A percentile compares a stretch with the other conserved stretches of the same genome.
These are phyloP conservation scores for Balanococcus diminutus DNA, from an alignment of 2,888 invertebrate species.

Conservation along the genomic window DNA sequence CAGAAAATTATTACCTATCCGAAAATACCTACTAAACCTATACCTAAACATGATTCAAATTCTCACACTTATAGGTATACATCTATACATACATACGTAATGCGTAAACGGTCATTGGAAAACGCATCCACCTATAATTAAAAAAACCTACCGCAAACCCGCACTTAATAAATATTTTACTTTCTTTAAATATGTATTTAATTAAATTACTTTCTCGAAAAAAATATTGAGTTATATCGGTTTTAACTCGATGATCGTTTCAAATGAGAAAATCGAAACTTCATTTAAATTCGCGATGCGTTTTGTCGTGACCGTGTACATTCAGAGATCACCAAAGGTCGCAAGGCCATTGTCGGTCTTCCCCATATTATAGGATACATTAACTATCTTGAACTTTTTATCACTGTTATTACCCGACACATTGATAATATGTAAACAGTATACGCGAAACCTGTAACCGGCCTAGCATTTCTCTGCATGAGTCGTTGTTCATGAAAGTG, in stretches of 20 bases:
- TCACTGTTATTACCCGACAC: slow-evolving; percentile 36
- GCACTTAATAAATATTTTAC: slow-evolving; percentile 16
- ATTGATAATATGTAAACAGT: slow-evolving; percentile 37
- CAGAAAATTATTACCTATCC: no score
- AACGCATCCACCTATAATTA: background rate
- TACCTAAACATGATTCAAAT: background rate
- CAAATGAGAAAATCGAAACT: slow-evolving; percentile 38
- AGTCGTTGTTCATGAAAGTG: slow-evolving; percentile 25
- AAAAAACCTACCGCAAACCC: background rate
- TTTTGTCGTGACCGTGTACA: slow-evolving; percentile 11
- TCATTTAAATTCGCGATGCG: slow-evolving; percentile 49
- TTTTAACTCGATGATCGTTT: slow-evolving; percentile 27
- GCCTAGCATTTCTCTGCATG: background rate
- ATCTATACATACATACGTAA: background rate
- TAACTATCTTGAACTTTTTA: slow-evolving; percentile 42
- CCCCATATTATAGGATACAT: slow-evolving; percentile 8
- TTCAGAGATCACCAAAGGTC: background rate
- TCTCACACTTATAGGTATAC: background rate
- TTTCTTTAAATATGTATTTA: slow-evolving; percentile 18
- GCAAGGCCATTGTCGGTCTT: slow-evolving; percentile 40
- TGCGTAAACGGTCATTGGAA: background rate
- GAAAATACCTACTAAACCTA: no score
- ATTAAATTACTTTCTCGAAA: slow-evolving; percentile 40
- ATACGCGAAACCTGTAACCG: background rate
- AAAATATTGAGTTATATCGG: slow-evolving; percentile 20